Evolutionary conservation across 2,113 vertebrate genomes (phyloP), one percentile per base, ranked within the genome.

Genomic region (Elephas maximus): DNA sequence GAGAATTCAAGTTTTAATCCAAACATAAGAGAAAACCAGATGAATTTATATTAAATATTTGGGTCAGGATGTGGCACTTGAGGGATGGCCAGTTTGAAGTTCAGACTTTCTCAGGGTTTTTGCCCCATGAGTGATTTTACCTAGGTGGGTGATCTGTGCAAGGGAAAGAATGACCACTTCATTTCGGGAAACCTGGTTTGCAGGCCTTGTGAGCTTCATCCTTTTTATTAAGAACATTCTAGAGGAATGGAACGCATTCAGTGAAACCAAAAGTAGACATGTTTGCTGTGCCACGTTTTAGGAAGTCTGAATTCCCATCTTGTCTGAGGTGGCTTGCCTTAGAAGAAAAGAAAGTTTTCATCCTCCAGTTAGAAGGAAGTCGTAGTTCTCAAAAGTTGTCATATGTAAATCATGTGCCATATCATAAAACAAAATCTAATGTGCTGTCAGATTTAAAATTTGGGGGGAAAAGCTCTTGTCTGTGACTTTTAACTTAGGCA

Each of bases 361-460:
- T 45, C 6, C 37, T 78, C 48, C 14, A 69, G 45, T 24, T 62
- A 20, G 26, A 41, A n/a, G 37, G 14, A 97, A 93, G 80, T 82
- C 69, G n/a, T 18, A n/a, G 65, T 81, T 89, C 60, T 95, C 88
- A 85, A 71, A 93, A 91, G 5, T 28, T 96, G 51, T 93, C 88
- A 74, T 57, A 86, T 93, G 79, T 86, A 96, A 96, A 95, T 91
- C 67, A 94, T 44, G 65, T 78, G 30, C 30, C 88, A 88, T 80
- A 81, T 67, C 76, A 87, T 76, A 92, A 92, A 94, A 69, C 74
- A 92, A 96, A 95, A 51, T 44, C 74, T 53, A 74, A 94, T 90
- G 48, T 21, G n/a, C 74, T 90, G 91, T 95, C 80, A 88, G 45
- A 51, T 44, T 94, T 57, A 63, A 93, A 87, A 57, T 53, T 44